These are phyloP conservation scores for Amaurobius ferox DNA, from an alignment of 2,888 invertebrate species.

Conservation along the genomic window DNA sequence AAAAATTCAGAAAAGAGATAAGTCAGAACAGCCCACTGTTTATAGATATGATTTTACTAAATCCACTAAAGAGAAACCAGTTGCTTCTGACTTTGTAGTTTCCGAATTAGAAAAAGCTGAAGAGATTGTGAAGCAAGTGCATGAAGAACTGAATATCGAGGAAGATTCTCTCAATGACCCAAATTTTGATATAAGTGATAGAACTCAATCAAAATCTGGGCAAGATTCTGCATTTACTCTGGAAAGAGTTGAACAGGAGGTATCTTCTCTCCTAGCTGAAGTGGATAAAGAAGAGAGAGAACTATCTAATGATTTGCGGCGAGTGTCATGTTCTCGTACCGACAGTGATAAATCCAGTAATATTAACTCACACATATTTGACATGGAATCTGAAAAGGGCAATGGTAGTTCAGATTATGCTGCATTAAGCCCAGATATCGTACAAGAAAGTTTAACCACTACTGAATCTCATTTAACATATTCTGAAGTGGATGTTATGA, in stretches of 20 bases:
- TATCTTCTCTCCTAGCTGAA: constrained; percentile 57
- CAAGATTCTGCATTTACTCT: constrained; percentile 42
- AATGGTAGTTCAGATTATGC: constrained; percentile 13
- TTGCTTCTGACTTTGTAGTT: constrained; percentile 28
- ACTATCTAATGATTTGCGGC: constrained; percentile 30
- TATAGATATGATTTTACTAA: constrained; percentile 66
- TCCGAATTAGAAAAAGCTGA: constrained; percentile 64
- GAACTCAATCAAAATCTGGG: constrained; percentile 23
- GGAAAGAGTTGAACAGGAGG: constrained; percentile 64
- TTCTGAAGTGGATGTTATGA: constrained; percentile 1
- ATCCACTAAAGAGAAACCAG: constrained; percentile 22
- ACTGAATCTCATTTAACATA: background rate
- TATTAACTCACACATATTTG: constrained; percentile 9
- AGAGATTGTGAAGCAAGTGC: constrained; percentile 63
- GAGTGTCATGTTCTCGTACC: constrained; percentile 18
- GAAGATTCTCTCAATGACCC: constrained; percentile 31
- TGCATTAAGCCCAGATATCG: constrained; percentile 12
- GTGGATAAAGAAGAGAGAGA: constrained; percentile 67
- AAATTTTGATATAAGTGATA: constrained; percentile 5
- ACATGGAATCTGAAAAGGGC: constrained; percentile 12
- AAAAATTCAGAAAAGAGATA: constrained; percentile 59
- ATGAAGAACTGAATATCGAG: constrained; percentile 37
- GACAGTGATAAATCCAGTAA: constrained; percentile 29
- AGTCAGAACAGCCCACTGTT: constrained; percentile 61
- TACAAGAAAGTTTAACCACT: background rate